Percentiles rank a stretch among this genome's conserved stretches.
Conservation (phyloP, 2,113 vertebrate species). For the Corapipo altera region DNA sequence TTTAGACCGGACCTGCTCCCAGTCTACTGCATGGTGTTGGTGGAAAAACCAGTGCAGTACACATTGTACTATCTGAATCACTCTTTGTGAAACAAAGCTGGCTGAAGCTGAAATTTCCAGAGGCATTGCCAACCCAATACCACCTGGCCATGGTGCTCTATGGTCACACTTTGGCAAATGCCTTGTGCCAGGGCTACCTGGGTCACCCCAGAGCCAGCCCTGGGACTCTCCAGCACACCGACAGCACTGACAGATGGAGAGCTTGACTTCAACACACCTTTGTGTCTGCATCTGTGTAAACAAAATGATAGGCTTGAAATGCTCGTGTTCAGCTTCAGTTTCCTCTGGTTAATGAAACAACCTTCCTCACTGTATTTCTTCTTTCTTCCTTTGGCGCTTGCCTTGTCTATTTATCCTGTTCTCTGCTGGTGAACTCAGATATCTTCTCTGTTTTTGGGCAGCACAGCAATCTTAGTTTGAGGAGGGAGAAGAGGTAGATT, state of each 20-base stretch:
- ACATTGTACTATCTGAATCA: background rate
- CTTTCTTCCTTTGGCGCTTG: background rate
- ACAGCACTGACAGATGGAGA: background rate
- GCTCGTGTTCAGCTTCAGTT: background rate
- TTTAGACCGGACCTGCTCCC: background rate
- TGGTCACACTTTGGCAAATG: background rate
- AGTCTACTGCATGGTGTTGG: background rate
- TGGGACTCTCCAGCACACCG: rapidly evolving
- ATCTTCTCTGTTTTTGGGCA: background rate
- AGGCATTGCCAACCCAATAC: background rate
- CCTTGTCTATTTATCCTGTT: background rate
- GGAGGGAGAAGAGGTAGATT: background rate
- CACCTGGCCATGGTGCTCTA: background rate
- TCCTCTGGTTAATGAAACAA: background rate
- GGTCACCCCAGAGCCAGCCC: background rate
- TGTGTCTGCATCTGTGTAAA: background rate
- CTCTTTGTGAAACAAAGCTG: background rate
- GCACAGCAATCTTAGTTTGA: background rate
- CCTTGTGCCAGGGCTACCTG: background rate
- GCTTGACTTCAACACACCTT: background rate
- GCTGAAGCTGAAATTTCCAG: background rate
- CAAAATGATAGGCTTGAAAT: background rate
- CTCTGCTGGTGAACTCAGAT: background rate
- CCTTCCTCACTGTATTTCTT: background rate
- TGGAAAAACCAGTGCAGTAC: background rate